Base-by-base conservation (phyloP, 1,140 invertebrate species). In the Calosoma granatense region DNA sequence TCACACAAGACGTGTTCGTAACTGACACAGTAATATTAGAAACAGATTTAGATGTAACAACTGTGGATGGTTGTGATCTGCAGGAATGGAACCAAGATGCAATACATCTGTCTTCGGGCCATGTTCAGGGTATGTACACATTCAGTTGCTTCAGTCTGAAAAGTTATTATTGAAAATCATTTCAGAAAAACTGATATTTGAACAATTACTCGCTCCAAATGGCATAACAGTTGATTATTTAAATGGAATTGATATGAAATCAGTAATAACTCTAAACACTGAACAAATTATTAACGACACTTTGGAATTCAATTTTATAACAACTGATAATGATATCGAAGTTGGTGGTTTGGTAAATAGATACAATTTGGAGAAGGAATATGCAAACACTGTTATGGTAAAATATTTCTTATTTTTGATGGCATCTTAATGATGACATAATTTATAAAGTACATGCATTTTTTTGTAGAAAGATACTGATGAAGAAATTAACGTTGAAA, bases 281-380 rank as follows among this genome's bases (percentile, higher is more conserved):
- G 39, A 65, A 55, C 61, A 70, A 55, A 54, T 59, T 21, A 60
- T 72, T 20, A 59, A 59, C 20, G n/a, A 58, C 21, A 52, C n/a
- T 36, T 22, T 60, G 19, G 47, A 15, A 4, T 53, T 58, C 53
- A 15, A 57, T 17, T 51, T 58, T 41, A 2, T 64, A 19, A 22
- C 47, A 26, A 17, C 36, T 15, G 30, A 26, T 11, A 59, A 64
- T 51, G 57, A 67, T 59, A 58, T 68, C 4, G 2, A 20, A 22
- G 67, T 71, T 43, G 56, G 54, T 11, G 61, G 64, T 55, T 51
- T 55, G 1, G 64, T 70, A 0, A 70, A 70, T 59, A 60, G 60
- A 36, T 54, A 59, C 11, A 59, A 66, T 56, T 60, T 72, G 30
- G 20, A 19, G 14, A 51, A 60, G 20, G 66, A 67, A 56, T 61